These are phyloP conservation scores for Ptychadena robeensis DNA, from an alignment of 2,797 vertebrate genomes.

Conservation along the genomic window DNA sequence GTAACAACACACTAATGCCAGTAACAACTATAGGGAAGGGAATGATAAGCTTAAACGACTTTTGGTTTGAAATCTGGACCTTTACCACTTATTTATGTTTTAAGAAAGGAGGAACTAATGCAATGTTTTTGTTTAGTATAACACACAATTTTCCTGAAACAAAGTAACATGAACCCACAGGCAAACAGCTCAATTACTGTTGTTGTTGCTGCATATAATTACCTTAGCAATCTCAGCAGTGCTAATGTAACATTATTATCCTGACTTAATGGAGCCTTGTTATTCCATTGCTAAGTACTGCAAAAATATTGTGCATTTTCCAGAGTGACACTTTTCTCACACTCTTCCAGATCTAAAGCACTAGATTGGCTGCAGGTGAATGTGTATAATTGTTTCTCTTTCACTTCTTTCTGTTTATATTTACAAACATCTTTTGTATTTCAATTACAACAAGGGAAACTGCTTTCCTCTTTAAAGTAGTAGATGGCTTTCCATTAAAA, in stretches of 20 bases:
- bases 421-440: background rate
- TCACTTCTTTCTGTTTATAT: background rate
- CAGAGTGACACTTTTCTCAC: constrained; percentile 29
- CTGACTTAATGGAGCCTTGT: constrained; percentile 43
- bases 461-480: background rate
- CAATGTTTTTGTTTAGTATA: constrained; percentile 23
- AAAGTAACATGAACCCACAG: constrained; percentile 12
- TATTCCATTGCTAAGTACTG: constrained; percentile 20
- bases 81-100: background rate
- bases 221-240: constrained; percentile 25
- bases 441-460: background rate
- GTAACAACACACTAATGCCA: background rate
- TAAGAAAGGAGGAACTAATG: background rate
- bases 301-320: constrained; percentile 31
- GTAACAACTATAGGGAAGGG: background rate
- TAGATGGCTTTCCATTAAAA: no score
- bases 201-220: constrained; percentile 48
- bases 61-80: background rate
- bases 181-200: constrained; percentile 42
- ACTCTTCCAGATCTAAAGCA: background rate
- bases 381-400: constrained; percentile 12
- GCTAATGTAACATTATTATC: constrained; percentile 52
- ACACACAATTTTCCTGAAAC: constrained; percentile 15
- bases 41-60: background rate
- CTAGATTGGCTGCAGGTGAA: background rate